A percentile compares a stretch with the other conserved stretches of the same genome.
Conservation (phyloP, 2,797 vertebrate species). For the Tolypeutes matacus region DNA sequence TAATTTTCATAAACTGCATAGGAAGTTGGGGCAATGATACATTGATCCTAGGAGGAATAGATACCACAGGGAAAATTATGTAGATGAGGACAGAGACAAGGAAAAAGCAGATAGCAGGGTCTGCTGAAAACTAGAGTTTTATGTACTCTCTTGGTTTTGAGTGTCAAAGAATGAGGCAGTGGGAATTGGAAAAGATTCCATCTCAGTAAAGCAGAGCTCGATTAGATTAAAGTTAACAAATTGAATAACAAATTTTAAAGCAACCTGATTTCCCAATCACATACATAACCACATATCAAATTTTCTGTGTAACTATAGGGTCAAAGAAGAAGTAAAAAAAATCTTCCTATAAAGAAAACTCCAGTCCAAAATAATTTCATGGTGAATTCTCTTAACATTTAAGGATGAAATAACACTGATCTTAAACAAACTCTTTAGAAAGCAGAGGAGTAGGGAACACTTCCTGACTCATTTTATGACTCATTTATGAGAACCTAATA, state of each 20-base stretch:
- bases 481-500: not conserved
- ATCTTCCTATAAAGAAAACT: constrained; percentile 28
- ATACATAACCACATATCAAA: constrained; percentile 10
- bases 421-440: constrained; percentile 9
- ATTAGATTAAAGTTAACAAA: not conserved
- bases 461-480: constrained; percentile 23
- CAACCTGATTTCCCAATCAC: not conserved
- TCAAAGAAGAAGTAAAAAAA: not conserved
- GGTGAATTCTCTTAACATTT: constrained; percentile 32
- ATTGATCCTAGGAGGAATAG: not conserved
- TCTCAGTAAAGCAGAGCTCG: not conserved
- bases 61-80: not conserved
- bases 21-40: not conserved
- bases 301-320: not conserved
- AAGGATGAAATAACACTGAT: not conserved
- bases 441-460: not conserved
- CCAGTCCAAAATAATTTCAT: not conserved
- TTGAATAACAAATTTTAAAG: not conserved
- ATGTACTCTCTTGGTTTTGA: not conserved
- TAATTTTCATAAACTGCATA: not conserved
- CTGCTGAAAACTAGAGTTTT: not conserved
- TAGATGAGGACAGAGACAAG: not conserved
- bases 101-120: not conserved
- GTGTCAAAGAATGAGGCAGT: not conserved
- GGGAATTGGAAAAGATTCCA: not conserved